Evolutionary conservation across 2,888 invertebrate genomes (phyloP), one percentile per base, ranked within the genome.

Genomic region (Calameuta filiformis): DNA sequence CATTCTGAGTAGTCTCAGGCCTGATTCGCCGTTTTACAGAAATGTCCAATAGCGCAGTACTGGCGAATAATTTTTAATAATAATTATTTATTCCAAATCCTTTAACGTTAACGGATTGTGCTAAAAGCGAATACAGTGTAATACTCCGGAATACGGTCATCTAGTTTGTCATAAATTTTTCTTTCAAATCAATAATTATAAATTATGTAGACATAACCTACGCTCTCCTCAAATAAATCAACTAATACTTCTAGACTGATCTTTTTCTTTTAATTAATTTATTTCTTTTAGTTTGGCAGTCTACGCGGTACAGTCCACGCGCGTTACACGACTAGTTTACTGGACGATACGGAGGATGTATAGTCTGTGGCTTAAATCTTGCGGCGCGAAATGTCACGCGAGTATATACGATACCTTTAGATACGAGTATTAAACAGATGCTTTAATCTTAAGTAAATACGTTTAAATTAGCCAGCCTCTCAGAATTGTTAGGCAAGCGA

Each of bases 1-100:
- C 86, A 90, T 93, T 35, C 90, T 95, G 76, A 94, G 94, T 75
- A 95, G 95, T 87, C 92, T 95, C 87, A 93, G 95, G 81, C 92
- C 93, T 35, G 92, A 92, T 2, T 95, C 94, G 88, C 94, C 94
- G 0, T 95, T 93, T 87, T 93, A 92, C 83, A 90, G 93, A 89
- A 91, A 91, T 11, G 34, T 3, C 1, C 23, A 23, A 23, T 9
- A 56, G 56, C 23, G 23, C 2, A 56, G 23, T 56, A 56, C 23
- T 6, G 56, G 56, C 6, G 9, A 56, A 9, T 23, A 9, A 23
- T 2, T 56, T 56, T 56, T 9, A 15, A 40, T 15, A 23, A 56
- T 23, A 56, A 56, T 23, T 56, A 56, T 23, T 56, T 56, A 56
- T 56, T 56, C 56, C 56, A 56, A 56, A 56, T 23, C 56, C 23